Evolutionary conservation across 2,888 invertebrate species (phyloP).

Genomic region (Sarcophaga caerulescens): DNA sequence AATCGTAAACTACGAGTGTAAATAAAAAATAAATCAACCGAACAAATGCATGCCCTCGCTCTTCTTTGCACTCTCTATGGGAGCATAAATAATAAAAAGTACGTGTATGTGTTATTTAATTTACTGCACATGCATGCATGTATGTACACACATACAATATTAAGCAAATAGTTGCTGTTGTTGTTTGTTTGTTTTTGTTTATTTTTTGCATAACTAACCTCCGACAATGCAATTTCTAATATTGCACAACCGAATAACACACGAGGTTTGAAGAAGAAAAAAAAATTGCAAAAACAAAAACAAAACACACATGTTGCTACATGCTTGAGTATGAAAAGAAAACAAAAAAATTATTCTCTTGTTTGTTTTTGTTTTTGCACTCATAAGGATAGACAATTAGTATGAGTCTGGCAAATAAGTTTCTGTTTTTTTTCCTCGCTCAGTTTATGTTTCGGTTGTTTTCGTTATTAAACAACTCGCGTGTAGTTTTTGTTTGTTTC

Average conservation of each 20-base stretch:
- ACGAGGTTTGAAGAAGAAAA: slow-evolving; percentile 29
- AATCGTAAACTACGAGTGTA: slow-evolving; percentile 21
- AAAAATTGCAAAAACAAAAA: slow-evolving; percentile 22
- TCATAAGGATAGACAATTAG: slow-evolving; percentile 21
- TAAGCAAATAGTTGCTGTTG: slow-evolving; percentile 15
- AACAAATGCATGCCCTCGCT: too few relatives aligned
- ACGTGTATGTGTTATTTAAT: neutral
- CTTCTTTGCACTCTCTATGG: too few relatives aligned
- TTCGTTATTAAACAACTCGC: slow-evolving; percentile 30
- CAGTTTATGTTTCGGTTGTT: neutral
- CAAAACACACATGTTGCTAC: slow-evolving; percentile 58
- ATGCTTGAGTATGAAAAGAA: neutral
- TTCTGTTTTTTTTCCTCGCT: too few relatives aligned
- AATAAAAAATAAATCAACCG: slow-evolving; percentile 19
- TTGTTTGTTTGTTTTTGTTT: slow-evolving; percentile 23
- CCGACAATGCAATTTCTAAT: slow-evolving; percentile 74
- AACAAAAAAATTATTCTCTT: slow-evolving; percentile 17
- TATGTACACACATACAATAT: neutral
- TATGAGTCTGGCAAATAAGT: neutral
- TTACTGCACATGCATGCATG: neutral
- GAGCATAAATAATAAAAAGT: too few relatives aligned
- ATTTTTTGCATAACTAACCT: slow-evolving; percentile 73
- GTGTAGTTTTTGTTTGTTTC: slow-evolving; percentile 17
- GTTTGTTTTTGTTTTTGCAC: slow-evolving; percentile 21
- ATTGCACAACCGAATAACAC: slow-evolving; percentile 49